phyloP scores from a whole-genome alignment of 1,140 invertebrate species.

The Odontomachus brunneus region DNA sequence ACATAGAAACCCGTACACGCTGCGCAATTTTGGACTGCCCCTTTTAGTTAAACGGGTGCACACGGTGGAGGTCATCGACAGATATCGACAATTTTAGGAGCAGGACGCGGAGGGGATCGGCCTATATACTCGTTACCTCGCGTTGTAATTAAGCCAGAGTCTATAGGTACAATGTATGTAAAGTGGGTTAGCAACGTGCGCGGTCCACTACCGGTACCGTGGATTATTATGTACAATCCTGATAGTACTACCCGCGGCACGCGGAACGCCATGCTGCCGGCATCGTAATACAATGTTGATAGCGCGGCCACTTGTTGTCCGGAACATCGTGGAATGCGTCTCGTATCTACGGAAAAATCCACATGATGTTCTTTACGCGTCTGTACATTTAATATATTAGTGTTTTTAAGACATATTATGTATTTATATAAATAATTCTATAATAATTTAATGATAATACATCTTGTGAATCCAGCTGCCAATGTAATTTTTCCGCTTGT shows the following conservation, averaged over 20 bases:
- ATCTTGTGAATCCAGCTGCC: too few species aligned
- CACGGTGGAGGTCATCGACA: constrained; percentile 44
- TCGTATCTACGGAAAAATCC: neutral
- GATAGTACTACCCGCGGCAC: constrained; percentile 44
- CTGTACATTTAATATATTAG: too few species aligned
- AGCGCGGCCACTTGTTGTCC: constrained; percentile 47
- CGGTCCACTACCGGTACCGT: constrained; percentile 57
- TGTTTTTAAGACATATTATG: too few species aligned
- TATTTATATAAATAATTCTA: too few species aligned
- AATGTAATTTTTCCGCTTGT: too few species aligned
- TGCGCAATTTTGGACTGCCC: constrained; percentile 18
- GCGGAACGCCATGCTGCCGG: constrained; percentile 49
- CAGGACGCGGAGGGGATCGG: constrained; percentile 29
- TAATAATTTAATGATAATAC: too few species aligned
- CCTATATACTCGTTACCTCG: constrained; percentile 64
- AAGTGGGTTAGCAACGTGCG: constrained; percentile 64
- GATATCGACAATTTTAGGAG: constrained; percentile 63
- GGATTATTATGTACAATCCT: constrained; percentile 67
- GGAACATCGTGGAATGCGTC: constrained; percentile 19
- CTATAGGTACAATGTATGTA: constrained; percentile 63
- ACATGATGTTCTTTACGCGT: too few species aligned
- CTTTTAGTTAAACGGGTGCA: constrained; percentile 44
- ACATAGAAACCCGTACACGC: neutral
- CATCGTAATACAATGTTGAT: constrained; percentile 64
- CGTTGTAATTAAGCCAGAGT: constrained; percentile 72